A percentile compares a stretch with the other conserved stretches of the same genome.
These are phyloP conservation scores for Ctenochaetus hawaiiensis DNA, from an alignment of 2,797 vertebrate species.

Conservation along the genomic window DNA sequence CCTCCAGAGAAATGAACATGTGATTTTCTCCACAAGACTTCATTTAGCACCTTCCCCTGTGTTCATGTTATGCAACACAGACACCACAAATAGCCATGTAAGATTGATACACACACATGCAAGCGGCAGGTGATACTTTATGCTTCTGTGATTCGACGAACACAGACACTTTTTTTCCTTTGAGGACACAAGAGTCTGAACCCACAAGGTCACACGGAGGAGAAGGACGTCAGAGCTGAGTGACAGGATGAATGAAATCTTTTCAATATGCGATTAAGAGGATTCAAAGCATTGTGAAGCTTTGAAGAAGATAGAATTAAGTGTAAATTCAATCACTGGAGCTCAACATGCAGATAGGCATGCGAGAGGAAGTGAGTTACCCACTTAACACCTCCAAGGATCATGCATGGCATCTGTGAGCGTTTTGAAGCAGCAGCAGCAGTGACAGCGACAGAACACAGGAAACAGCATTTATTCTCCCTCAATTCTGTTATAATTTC, in stretches of 20 bases:
- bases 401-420: slow-evolving; percentile 11
- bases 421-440: slow-evolving; percentile 31
- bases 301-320: slow-evolving; percentile 34
- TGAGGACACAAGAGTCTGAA: slow-evolving; percentile 43
- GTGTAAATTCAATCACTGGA: slow-evolving; percentile 44
- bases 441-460: not conserved
- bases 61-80: slow-evolving; percentile 63
- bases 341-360: slow-evolving; percentile 35
- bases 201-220: slow-evolving; percentile 53
- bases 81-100: slow-evolving; percentile 64
- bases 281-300: slow-evolving; percentile 50
- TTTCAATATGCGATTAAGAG: slow-evolving; percentile 53
- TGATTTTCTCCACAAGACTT: slow-evolving; percentile 65
- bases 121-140: slow-evolving; percentile 24
- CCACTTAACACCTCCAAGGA: slow-evolving; percentile 21
- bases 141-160: slow-evolving; percentile 17
- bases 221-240: slow-evolving; percentile 19
- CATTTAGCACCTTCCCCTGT: slow-evolving; percentile 74
- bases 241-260: slow-evolving; percentile 49
- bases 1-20: slow-evolving; percentile 56
- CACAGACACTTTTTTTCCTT: slow-evolving; percentile 25
- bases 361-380: slow-evolving; percentile 3
- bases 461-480: not conserved
- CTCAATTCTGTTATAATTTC: slow-evolving; percentile 11
- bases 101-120: slow-evolving; percentile 53